Percentiles rank a stretch among this genome's conserved stretches.
Evolutionary conservation across 2,888 invertebrate genomes (phyloP).

Genomic region (Drosophila mimica): DNA sequence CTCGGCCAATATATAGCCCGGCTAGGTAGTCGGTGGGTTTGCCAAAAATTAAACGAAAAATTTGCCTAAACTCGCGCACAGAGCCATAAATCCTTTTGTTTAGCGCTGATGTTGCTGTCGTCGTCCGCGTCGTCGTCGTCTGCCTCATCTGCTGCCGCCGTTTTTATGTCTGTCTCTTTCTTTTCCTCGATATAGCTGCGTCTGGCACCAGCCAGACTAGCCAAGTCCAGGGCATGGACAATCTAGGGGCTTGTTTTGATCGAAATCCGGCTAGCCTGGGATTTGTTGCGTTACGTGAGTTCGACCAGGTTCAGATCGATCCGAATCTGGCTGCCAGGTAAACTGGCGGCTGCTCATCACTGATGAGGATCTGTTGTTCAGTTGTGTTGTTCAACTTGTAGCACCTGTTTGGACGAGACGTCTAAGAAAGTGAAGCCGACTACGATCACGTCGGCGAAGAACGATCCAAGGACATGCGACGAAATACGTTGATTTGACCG

Average conservation of each 20-base stretch:
- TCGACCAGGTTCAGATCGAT: constrained; percentile 24
- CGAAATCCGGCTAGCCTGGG: constrained; percentile 66
- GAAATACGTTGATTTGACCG: constrained; percentile 1
- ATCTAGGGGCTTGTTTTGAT: constrained; percentile 76
- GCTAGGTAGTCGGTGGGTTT: constrained; percentile 57
- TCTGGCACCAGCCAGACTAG: constrained; percentile 61
- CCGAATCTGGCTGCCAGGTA: constrained; percentile 36
- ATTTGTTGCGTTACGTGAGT: constrained; percentile 66
- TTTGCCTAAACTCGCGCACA: constrained; percentile 73
- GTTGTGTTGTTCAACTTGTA: constrained; percentile 61
- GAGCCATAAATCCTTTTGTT: constrained; percentile 72
- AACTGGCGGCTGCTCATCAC: constrained; percentile 46
- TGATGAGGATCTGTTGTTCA: constrained; percentile 62
- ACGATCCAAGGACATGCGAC: constrained; percentile 44
- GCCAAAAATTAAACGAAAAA: constrained; percentile 48
- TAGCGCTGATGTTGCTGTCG: constrained; percentile 10
- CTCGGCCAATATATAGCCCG: constrained; percentile 51
- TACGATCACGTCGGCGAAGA: constrained; percentile 1
- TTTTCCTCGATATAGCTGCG: constrained; percentile 20
- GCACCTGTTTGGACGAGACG: constrained; percentile 66
- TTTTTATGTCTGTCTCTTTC: constrained; percentile 26
- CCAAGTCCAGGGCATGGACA: constrained; percentile 56
- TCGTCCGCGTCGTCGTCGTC: constrained; percentile 19
- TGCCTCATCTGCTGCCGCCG: constrained; percentile 22
- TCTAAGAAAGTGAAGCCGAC: constrained; percentile 60